Base-by-base conservation (phyloP, 2,797 vertebrate genomes). In the Pseudochaenichthys georgianus region DNA sequence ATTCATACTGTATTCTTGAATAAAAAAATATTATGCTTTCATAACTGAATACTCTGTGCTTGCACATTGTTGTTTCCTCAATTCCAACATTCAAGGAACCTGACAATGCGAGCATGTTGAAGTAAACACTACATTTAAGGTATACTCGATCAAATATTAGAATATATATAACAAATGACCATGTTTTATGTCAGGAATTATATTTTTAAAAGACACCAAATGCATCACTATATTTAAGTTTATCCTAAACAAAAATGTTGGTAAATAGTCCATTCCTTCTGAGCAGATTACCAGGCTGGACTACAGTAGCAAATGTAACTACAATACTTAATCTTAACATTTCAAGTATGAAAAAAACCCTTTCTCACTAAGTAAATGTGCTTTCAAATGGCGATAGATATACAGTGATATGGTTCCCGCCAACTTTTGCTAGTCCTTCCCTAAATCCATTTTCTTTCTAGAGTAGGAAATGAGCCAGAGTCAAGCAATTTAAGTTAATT, bases 371-470 rank as follows among this genome's bases (percentile, higher is more conserved):
- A n/a, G 15, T n/a, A 28, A 52, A 7, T 19, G 31, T 9, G 38
- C 54, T 74, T 53, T 60, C 10, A 66, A 17, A 42, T 13, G 13
- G 21, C 34, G 38, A 34, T 10, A 13, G 17, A 47, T 67, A 51
- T 15, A 61, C n/a, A 53, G 11, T 12, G 23, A 60, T 38, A 42
- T 11, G 31, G 15, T 31, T 43, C 43, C 31, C 2, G 0, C 13
- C 42, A 67, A 54, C 41, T 60, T 13, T 13, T 47, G 10, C 15
- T 0, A 3, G 11, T 28, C 38, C 8, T 9, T 52, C 28, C 9
- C 9, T 47, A 28, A 71, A 71, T 53, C 41, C 48, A 16, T 64
- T 60, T 65, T 54, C 67, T 31, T 19, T 16, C 8, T 48, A 47
- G 41, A 60, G 3, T 0, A 21, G 46, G 67, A 47, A 5, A 21